phyloP scores from a whole-genome alignment of 2,888 invertebrate genomes.

The Cheiracanthium punctorium region DNA sequence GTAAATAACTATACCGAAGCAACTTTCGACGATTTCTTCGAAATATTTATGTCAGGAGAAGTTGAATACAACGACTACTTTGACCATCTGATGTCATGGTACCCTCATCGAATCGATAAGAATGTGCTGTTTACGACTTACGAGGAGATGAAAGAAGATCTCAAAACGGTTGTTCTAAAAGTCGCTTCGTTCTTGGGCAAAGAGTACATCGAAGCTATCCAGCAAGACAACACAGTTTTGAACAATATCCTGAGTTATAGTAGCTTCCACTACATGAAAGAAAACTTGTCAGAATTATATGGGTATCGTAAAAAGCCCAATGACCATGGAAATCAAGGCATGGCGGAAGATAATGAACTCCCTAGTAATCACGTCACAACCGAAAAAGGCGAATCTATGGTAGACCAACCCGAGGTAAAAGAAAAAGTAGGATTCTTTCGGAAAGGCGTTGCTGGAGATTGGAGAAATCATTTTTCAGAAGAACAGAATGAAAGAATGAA shows the following conservation, averaged over 20 bases:
- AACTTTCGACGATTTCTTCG: constrained; percentile 75
- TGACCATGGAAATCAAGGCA: neutral
- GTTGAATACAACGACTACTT: constrained; percentile 72
- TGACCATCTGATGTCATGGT: constrained; percentile 71
- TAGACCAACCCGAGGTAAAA: neutral
- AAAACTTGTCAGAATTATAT: neutral
- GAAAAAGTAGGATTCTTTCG: neutral
- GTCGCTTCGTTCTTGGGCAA: constrained; percentile 71
- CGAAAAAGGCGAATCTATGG: too few species aligned
- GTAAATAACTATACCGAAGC: constrained; percentile 46
- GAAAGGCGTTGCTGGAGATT: constrained; percentile 76
- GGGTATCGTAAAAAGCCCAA: neutral
- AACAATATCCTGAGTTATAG: constrained; percentile 44
- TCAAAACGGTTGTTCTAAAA: constrained; percentile 63
- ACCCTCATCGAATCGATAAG: constrained; percentile 72
- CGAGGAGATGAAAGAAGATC: constrained; percentile 76
- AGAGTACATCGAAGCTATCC: constrained; percentile 43
- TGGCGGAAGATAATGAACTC: neutral
- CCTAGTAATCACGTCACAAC: too few species aligned
- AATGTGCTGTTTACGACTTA: constrained; percentile 76
- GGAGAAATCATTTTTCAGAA: constrained; percentile 76
- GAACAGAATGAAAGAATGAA: constrained; percentile 60
- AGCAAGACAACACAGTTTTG: constrained; percentile 36
- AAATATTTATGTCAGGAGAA: constrained; percentile 76
- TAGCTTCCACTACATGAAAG: constrained; percentile 67